phyloP scores from a whole-genome alignment of 1,140 invertebrate species.

The Agraylea sexmaculata region DNA sequence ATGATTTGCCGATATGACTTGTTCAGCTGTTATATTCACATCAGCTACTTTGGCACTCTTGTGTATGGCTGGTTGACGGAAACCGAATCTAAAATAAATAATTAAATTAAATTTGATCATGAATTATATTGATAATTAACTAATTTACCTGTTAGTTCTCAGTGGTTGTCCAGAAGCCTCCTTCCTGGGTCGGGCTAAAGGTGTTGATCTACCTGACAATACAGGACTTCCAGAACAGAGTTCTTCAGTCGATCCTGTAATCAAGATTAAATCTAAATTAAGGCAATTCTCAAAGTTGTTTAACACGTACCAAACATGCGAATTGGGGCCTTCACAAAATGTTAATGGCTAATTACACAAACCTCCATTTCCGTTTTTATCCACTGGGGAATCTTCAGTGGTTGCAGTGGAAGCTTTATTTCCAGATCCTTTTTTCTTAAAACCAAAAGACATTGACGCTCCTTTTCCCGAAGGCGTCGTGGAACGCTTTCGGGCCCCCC shows the following conservation, averaged over 20 bases:
- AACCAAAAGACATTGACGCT: conserved; percentile 57
- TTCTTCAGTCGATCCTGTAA: conserved; percentile 35
- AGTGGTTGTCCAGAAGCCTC: conserved; percentile 34
- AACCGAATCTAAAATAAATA: conserved; percentile 34
- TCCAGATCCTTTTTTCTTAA: conserved; percentile 35
- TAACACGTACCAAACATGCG: not conserved
- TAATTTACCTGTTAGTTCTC: conserved; percentile 31
- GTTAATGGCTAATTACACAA: not conserved
- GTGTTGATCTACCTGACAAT: conserved; percentile 36
- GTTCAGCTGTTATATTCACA: conserved; percentile 33
- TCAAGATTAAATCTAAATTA: not conserved
- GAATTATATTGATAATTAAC: too few species aligned
- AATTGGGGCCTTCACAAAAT: not conserved
- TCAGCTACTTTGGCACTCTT: conserved; percentile 39
- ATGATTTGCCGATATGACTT: conserved; percentile 28
- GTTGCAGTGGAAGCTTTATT: conserved; percentile 26
- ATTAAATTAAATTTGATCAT: too few species aligned
- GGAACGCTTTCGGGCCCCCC: conserved; percentile 42
- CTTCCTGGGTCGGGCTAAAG: conserved; percentile 37
- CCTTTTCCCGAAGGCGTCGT: conserved; percentile 41
- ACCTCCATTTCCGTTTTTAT: conserved; percentile 41
- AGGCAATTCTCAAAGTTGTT: not conserved
- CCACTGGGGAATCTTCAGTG: conserved; percentile 22
- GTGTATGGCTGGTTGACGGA: conserved; percentile 32
- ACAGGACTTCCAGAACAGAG: conserved; percentile 28